Evolutionary conservation across 1,140 invertebrate species (phyloP), one percentile per base, ranked within the genome.

Genomic region (Drosophila aff.): DNA sequence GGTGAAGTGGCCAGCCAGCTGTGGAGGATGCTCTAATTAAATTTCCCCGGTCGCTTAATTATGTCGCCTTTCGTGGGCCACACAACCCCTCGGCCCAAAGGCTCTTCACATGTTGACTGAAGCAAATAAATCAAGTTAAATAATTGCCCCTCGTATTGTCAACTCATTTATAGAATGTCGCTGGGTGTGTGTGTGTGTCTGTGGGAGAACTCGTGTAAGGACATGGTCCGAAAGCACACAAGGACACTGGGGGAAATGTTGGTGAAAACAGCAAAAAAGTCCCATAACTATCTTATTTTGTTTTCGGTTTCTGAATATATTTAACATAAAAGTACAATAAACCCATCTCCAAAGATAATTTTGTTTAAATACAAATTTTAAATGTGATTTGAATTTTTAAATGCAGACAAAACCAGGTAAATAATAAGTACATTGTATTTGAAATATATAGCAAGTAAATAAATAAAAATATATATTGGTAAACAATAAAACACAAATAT

Each of bases 121-220:
- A 67, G 73, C 78, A 89, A 87, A 87, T 87, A 87, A 87, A 87
- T 87, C 80, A 87, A 87, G 84, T 87, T 87, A 87, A 87, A 87
- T 89, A 87, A 87, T 89, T 87, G 76, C 72, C 84, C 72, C 83
- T 80, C 68, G 72, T 75, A 83, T 89, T 87, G 83, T 86, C 83
- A 86, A 76, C 69, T 73, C 62, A 44, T 52, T 28, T 50, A 18
- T 50, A 28, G 49, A 11, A 31, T 46, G 16, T 36, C 38, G 38
- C 36, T 36, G 36, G 10, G 53, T 40, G 41, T 26, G 36, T 21
- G 53, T 74, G 36, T 21, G 53, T 40, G 40, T 74, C 47, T 40
- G 28, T 0, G 16, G 9, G 33, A 33, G 38, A 11, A 43, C 13
- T 23, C 41, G 68, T 59, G 26, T 50, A 38, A 26, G 53, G 38